Evolutionary conservation across 2,113 vertebrate genomes (phyloP).

Genomic region (Scomber colias): DNA sequence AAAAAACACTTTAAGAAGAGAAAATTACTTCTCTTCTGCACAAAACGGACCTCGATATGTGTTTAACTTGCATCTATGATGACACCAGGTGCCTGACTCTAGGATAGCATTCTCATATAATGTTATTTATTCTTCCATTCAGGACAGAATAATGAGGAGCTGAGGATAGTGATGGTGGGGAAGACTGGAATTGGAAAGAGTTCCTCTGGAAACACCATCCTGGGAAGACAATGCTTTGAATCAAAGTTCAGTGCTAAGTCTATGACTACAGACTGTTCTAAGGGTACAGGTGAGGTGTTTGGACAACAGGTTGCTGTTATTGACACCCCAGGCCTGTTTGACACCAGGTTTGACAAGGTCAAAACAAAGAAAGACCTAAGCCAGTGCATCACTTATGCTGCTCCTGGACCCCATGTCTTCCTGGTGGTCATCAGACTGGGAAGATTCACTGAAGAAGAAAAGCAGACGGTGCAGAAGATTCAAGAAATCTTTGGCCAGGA

Average conservation of each 20-base stretch:
- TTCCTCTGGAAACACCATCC: conserved; percentile 20
- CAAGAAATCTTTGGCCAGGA: no score
- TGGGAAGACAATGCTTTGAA: not conserved
- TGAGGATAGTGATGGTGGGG: conserved; percentile 22
- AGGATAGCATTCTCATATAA: no score
- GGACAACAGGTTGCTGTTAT: conserved; percentile 6
- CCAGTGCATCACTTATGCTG: conserved; percentile 4
- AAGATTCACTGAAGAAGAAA: no score
- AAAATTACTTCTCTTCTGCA: no score
- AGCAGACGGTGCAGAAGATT: no score
- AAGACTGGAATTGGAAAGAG: conserved; percentile 10
- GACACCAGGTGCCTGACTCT: no score
- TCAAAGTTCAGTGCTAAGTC: not conserved
- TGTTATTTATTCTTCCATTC: no score
- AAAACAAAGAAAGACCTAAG: not conserved
- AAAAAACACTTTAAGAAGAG: no score
- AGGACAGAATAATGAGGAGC: not conserved
- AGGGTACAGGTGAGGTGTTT: not conserved
- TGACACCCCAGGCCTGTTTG: conserved; percentile 30
- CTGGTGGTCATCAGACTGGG: no score
- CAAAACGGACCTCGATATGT: no score
- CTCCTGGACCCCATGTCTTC: conserved; percentile 32
- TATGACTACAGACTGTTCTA: not conserved
- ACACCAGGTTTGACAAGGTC: not conserved
- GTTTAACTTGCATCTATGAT: no score